Conservation (phyloP, 2,797 vertebrate genomes). For the Siniperca obscura region DNA sequence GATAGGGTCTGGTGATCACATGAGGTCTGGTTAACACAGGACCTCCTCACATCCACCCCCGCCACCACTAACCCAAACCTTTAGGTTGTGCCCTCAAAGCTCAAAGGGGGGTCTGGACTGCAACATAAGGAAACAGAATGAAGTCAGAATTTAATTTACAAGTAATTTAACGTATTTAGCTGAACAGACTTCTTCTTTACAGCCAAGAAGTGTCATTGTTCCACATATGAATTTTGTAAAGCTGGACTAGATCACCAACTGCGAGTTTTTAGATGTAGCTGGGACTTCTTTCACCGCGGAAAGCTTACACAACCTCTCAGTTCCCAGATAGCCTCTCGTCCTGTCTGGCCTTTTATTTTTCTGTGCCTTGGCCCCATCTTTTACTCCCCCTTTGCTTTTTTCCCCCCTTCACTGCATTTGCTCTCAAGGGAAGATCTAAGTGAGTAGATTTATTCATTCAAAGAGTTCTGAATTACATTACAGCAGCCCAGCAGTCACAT, state of each 20-base stretch:
- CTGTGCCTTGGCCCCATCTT: slow-evolving; percentile 60
- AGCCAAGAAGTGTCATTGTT: slow-evolving; percentile 46
- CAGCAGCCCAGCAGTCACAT: slow-evolving; percentile 76
- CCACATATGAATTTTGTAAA: slow-evolving; percentile 53
- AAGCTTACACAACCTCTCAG: slow-evolving; percentile 61
- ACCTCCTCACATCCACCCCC: slow-evolving; percentile 25
- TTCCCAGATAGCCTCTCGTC: slow-evolving; percentile 60
- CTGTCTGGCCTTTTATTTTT: slow-evolving; percentile 59
- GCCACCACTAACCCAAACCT: slow-evolving; percentile 22
- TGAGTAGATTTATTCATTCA: slow-evolving; percentile 85
- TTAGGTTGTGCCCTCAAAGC: slow-evolving; percentile 52
- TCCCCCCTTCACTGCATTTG: slow-evolving; percentile 58
- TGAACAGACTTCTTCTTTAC: slow-evolving; percentile 32
- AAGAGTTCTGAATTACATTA: slow-evolving; percentile 83
- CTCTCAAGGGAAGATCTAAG: slow-evolving; percentile 79
- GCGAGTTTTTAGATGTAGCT: slow-evolving; percentile 63
- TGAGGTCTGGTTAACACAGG: slow-evolving; percentile 70
- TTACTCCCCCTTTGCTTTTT: slow-evolving; percentile 59
- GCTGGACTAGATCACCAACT: slow-evolving; percentile 66
- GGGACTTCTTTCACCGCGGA: slow-evolving; percentile 54
- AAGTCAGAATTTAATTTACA: slow-evolving; percentile 39
- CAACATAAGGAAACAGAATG: slow-evolving; percentile 38
- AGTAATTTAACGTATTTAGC: slow-evolving; percentile 19
- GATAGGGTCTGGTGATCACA: slow-evolving; percentile 79
- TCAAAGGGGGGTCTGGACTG: slow-evolving; percentile 36